Base-by-base conservation (phyloP, 2,888 invertebrate genomes). In the Metellina segmentata region DNA sequence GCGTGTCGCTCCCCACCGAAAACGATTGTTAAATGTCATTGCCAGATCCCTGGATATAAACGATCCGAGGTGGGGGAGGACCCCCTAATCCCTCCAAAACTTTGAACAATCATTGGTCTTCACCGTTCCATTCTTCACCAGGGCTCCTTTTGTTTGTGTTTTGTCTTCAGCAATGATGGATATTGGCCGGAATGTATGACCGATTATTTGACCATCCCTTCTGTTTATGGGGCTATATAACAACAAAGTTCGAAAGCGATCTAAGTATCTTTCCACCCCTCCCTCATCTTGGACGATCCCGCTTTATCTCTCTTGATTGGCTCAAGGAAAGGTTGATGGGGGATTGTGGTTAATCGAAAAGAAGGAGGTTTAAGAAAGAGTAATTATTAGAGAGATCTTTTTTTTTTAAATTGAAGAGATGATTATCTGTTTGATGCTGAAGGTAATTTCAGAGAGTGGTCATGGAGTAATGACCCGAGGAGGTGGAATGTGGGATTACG, bases 1-100 rank as follows among this genome's bases (percentile, higher is more conserved):
- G 13, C 71, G 34, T 81, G 74, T 52, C 74, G 49, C 51, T 72
- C 20, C 79, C 83, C 74, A 49, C 48, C 20, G 53, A 20, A 78
- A 90, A 85, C 89, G 89, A 90, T 90, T 90, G 89, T 90, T 90
- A 90, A 90, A 83, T 79, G 89, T 90, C 89, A 85, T 90, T 90
- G 83, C 89, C 89, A 90, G 89, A 90, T 90, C 83, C 89, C 49
- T 71, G 71, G 89, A 90, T 90, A 90, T 90, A 90, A 90, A 90
- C 78, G 89, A 90, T 69, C 71, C 48, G n/a, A 16, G 61, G 69
- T 16, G 74, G 81, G 78, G 71, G 78, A 49, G 82, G 69, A 9
- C 13, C 20, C 53, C 77, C 34, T 71, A 78, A 90, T 78, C 81
- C 88, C 88, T 52, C 88, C 82, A 77, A 85, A 89, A 89, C 77